A percentile compares a stretch with the other conserved stretches of the same genome.
phyloP scores from a whole-genome alignment of 2,113 vertebrate species.

The Phocoena sinus region DNA sequence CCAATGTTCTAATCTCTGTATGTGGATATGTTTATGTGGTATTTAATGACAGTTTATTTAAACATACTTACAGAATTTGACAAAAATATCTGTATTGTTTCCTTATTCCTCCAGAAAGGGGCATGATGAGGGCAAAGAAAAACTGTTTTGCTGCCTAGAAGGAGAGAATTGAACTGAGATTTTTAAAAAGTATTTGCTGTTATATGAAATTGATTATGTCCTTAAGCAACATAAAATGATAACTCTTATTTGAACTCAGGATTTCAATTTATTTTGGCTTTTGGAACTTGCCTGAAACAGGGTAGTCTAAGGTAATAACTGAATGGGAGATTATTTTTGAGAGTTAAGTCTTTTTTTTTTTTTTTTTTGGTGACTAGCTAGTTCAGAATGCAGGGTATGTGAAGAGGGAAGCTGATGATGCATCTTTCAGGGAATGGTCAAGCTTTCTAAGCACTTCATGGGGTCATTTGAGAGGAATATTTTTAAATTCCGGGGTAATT shows the following conservation, averaged over 20 bases:
- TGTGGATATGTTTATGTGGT: conserved; percentile 22
- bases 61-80: conserved; percentile 50
- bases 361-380: conserved; percentile 17
- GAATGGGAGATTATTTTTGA: conserved; percentile 46
- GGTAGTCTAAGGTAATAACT: conserved; percentile 6
- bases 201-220: conserved; percentile 11
- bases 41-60: conserved; percentile 48
- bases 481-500: conserved; percentile 42
- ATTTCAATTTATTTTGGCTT: conserved; percentile 8
- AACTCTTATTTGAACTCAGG: conserved; percentile 10
- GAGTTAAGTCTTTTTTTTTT: not conserved
- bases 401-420: conserved; percentile 45
- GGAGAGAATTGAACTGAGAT: conserved; percentile 17
- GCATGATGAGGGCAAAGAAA: not conserved
- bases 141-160: conserved; percentile 13
- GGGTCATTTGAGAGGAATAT: conserved; percentile 53
- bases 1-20: not conserved
- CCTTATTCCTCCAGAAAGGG: not conserved
- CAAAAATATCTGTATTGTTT: not conserved
- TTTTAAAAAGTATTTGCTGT: not conserved
- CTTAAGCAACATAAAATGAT: not conserved
- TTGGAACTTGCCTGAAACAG: conserved; percentile 34
- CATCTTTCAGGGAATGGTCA: conserved; percentile 52
- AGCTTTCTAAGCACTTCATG: conserved; percentile 63
- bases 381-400: conserved; percentile 16